Conservation (phyloP, 2,113 vertebrate genomes). For the Leptodactylus fuscus region DNA sequence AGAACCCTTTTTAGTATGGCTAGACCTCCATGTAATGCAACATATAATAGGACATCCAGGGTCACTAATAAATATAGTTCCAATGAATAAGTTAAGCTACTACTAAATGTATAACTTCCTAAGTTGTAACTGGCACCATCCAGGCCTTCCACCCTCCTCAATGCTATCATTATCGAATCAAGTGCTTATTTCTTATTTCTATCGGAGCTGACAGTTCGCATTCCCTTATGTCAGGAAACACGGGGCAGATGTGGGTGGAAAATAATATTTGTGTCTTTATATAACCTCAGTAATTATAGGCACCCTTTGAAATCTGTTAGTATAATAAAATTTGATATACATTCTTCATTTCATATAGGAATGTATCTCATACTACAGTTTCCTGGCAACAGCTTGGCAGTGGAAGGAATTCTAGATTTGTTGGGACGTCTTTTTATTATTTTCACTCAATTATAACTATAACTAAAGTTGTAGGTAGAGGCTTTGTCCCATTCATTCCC, state of each 20-base stretch:
- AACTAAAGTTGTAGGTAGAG: not conserved
- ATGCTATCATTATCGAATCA: not conserved
- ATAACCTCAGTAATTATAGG: not conserved
- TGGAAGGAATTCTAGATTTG: not conserved
- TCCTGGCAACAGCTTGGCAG: not conserved
- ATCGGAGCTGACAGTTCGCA: not conserved
- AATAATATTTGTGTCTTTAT: slow-evolving; percentile 21
- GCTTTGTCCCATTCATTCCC: not conserved
- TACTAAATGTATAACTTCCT: not conserved
- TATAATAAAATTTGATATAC: not conserved
- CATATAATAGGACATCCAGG: too few species aligned
- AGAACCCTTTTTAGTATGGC: too few species aligned
- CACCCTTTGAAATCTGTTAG: slow-evolving; percentile 1
- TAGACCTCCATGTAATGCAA: not conserved
- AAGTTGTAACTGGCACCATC: too few species aligned
- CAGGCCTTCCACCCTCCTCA: not conserved
- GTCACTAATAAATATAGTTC: too few species aligned
- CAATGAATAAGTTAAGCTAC: too few species aligned
- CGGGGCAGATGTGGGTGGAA: slow-evolving; percentile 6
- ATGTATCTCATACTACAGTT: not conserved
- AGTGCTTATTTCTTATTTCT: not conserved
- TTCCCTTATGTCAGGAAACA: slow-evolving; percentile 4
- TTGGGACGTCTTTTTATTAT: not conserved
- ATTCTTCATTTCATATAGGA: slow-evolving; percentile 9
- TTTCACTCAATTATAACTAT: not conserved